Evolutionary conservation across 1,140 invertebrate genomes (phyloP).

Genomic region (Dufourea novaeangliae): DNA sequence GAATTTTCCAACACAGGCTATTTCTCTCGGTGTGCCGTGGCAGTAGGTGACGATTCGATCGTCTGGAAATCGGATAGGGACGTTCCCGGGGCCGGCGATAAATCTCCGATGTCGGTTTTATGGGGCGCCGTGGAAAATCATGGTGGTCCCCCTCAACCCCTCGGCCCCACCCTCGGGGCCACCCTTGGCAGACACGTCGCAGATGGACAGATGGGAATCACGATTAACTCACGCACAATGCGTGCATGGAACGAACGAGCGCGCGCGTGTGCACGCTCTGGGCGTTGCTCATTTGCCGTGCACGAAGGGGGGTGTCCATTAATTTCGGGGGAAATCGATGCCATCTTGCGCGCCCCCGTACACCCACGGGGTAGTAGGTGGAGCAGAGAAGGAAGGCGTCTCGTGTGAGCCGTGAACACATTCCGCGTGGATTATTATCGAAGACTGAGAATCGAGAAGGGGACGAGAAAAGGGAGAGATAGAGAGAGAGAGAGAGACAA

Average conservation of each 20-base stretch:
- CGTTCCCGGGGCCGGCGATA: conserved; percentile 49
- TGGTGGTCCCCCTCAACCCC: conserved; percentile 66
- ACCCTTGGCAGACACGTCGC: conserved; percentile 49
- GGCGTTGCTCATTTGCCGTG: conserved; percentile 77
- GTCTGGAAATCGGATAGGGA: conserved; percentile 58
- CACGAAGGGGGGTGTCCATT: conserved; percentile 72
- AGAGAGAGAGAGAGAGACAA: neutral
- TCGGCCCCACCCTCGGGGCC: neutral
- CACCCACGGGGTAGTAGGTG: neutral
- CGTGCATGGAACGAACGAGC: too few relatives aligned
- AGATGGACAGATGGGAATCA: conserved; percentile 73
- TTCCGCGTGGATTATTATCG: conserved; percentile 11
- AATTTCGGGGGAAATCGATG: conserved; percentile 73
- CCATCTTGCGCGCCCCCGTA: conserved; percentile 15
- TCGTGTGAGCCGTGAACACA: neutral
- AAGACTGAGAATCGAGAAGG: neutral
- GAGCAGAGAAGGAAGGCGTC: neutral
- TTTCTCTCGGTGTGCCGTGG: too few relatives aligned
- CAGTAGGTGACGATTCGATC: conserved; percentile 25
- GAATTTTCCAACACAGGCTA: too few relatives aligned
- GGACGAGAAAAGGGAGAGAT: neutral
- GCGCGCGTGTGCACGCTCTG: conserved; percentile 40
- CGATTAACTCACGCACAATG: conserved; percentile 70
- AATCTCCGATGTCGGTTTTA: conserved; percentile 70
- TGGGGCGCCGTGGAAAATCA: conserved; percentile 69